phyloP scores from a whole-genome alignment of 53 echinoderm and acorn worm genomes.

The Stichopus horrens region DNA sequence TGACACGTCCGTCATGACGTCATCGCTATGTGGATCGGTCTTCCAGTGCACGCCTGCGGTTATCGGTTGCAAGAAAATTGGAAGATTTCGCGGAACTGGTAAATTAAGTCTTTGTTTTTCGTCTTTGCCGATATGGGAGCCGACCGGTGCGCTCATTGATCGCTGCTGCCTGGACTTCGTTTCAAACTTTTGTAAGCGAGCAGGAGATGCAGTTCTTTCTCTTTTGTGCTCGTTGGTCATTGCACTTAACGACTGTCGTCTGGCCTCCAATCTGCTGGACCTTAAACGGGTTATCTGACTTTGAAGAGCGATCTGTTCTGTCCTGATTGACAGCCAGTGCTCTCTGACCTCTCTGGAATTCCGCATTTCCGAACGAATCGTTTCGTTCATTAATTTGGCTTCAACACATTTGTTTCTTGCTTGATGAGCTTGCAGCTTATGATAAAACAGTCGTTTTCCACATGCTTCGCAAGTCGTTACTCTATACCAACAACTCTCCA shows the following conservation, averaged over 20 bases:
- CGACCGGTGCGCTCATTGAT: not conserved
- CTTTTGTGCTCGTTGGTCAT: not conserved
- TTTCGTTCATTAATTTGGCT: slow-evolving; percentile 44
- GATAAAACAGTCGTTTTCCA: slow-evolving; percentile 44
- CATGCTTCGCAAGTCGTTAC: slow-evolving; percentile 58
- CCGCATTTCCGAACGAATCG: slow-evolving; percentile 42
- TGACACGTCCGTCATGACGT: not conserved
- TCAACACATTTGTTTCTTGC: slow-evolving; percentile 56
- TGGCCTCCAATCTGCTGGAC: slow-evolving; percentile 55
- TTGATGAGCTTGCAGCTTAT: slow-evolving; percentile 49
- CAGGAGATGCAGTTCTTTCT: not conserved
- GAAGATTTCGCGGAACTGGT: not conserved
- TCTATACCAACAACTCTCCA: slow-evolving; percentile 38
- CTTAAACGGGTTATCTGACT: slow-evolving; percentile 56
- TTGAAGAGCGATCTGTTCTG: slow-evolving; percentile 46
- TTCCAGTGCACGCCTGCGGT: not conserved
- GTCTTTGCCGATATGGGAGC: not conserved
- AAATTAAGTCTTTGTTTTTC: not conserved
- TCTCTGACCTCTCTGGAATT: slow-evolving; percentile 52
- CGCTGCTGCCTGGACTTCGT: not conserved
- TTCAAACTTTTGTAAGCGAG: not conserved
- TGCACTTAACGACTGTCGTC: slow-evolving; percentile 6
- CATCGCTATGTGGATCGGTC: not conserved
- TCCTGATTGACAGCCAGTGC: slow-evolving; percentile 44
- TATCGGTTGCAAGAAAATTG: not conserved